Evolutionary conservation across 2,888 invertebrate genomes (phyloP), one percentile per base, ranked within the genome.

Genomic region (Polylopha cassiicola): DNA sequence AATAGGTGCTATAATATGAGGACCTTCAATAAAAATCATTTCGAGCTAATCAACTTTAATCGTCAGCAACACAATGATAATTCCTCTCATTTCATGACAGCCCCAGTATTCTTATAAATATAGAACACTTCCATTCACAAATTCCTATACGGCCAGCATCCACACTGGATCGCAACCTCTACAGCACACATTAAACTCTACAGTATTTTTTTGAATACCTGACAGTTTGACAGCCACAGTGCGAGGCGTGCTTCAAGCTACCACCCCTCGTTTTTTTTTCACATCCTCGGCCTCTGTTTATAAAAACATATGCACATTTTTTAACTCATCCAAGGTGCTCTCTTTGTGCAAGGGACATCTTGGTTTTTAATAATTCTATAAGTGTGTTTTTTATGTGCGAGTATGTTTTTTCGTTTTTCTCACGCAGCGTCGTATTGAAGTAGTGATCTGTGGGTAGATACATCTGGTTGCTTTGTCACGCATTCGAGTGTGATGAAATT

Each of bases 271-370:
- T 47, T 68, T 79, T 81, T 65, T 75, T 71, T 58, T 23, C 10
- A 52, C 55, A 64, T 63, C 68, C 63, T 58, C 51, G 63, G 62
- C 59, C 61, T 59, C 58, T 65, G 80, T 82, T 79, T 82, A 74
- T 73, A 80, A 84, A 82, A 85, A 81, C 79, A 74, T 78, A 82
- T 82, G 85, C 85, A 74, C 81, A 85, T 82, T 85, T 85, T 85
- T 85, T 84, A 75, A 57, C 65, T 63, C 64, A 74, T 78, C 61
- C 84, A 84, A 82, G 81, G 82, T 82, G 84, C 64, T 62, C 58
- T 61, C 55, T 71, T 80, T 82, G 79, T 81, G 65, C 72, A 60
- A 66, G 69, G 70, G 78, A 81, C 77, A 80, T 76, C 74, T 74
- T 65, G 61, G 72, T 69, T 73, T 77, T 76, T 77, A 75, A 73